Evolutionary conservation across 2,888 invertebrate genomes (phyloP).

Genomic region (Mechanitis messenoides): DNA sequence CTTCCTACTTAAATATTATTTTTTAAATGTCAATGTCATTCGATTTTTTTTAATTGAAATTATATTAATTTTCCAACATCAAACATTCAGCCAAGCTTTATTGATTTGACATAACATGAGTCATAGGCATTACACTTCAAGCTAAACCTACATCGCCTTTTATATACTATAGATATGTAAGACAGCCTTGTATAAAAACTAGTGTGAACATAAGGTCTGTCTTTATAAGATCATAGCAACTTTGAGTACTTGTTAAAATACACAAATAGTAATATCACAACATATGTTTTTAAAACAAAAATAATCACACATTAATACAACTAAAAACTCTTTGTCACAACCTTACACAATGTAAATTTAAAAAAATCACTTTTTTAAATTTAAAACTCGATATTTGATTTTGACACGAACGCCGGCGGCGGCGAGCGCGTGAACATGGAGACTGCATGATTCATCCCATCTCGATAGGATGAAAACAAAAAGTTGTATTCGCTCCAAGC

Average conservation of each 20-base stretch:
- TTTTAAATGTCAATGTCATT: conserved; percentile 8
- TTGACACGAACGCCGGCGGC: conserved; percentile 39
- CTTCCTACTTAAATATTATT: no score
- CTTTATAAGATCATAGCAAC: no score
- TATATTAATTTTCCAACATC: conserved; percentile 37
- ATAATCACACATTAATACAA: conserved; percentile 13
- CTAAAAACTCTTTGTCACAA: conserved; percentile 19
- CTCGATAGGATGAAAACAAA: conserved; percentile 42
- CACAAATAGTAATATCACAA: neutral
- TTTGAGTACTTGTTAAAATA: no score
- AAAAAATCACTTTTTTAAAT: conserved; percentile 18
- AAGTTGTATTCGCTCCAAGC: conserved; percentile 26
- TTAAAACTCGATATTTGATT: conserved; percentile 35
- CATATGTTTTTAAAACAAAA: conserved; percentile 13
- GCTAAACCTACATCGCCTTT: conserved; percentile 34
- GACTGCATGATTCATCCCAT: conserved; percentile 70
- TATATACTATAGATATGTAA: neutral
- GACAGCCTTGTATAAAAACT: neutral
- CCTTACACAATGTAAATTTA: conserved; percentile 8
- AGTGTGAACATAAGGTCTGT: no score
- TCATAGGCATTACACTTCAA: conserved; percentile 42
- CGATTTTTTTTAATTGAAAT: conserved; percentile 13
- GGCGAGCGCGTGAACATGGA: conserved; percentile 47
- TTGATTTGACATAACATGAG: conserved; percentile 51
- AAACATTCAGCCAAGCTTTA: conserved; percentile 40